Evolutionary conservation across 53 echinoderm and acorn worm genomes (phyloP), one percentile per base, ranked within the genome.

Genomic region (Antedon mediterranea): DNA sequence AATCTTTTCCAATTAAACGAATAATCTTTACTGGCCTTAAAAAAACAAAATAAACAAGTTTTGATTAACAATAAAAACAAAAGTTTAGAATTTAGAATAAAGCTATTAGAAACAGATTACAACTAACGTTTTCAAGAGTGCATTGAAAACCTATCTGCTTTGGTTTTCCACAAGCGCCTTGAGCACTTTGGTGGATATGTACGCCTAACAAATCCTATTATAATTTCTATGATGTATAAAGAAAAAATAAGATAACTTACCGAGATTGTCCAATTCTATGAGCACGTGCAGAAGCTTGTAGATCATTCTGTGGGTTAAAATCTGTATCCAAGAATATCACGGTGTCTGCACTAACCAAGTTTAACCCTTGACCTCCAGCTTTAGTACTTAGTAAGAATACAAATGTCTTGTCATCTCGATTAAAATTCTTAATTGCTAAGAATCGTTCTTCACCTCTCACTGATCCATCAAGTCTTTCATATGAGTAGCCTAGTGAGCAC

Each of bases 321-420:
- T 97, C 98, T 43, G 90, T 97, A 82, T 97, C 98, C 34, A 92
- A 90, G 74, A 97, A 97, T 75, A 97, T 97, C 78, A 97, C 98
- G 0, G 98, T 97, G 72, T 97, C 98, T 0, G 98, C 98, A 11
- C 85, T 80, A 30, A 93, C 92, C 3, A 97, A 84, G 78, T 97
- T 97, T 79, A 97, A 90, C 80, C 98, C 98, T 72, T 97, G 98
- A 92, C 98, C 98, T 42, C 98, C 98, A 30, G 98, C 98, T 33
- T 97, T 97, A 34, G 92, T 97, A 78, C 92, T 92, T 72, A 97
- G 90, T 14, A 97, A 87, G 76, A 97, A 97, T n/a, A 83, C 89
- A 70, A 97, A 97, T 0, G 98, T 97, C 23, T 97, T 86, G 27
- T 90, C 90, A 28, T 93, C 89, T 32, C 89, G 75, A 79, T 97